A percentile compares a stretch with the other conserved stretches of the same genome.
These are phyloP conservation scores for Ditylenchus weischeri DNA, from an alignment of 2,888 invertebrate genomes.

Conservation along the genomic window DNA sequence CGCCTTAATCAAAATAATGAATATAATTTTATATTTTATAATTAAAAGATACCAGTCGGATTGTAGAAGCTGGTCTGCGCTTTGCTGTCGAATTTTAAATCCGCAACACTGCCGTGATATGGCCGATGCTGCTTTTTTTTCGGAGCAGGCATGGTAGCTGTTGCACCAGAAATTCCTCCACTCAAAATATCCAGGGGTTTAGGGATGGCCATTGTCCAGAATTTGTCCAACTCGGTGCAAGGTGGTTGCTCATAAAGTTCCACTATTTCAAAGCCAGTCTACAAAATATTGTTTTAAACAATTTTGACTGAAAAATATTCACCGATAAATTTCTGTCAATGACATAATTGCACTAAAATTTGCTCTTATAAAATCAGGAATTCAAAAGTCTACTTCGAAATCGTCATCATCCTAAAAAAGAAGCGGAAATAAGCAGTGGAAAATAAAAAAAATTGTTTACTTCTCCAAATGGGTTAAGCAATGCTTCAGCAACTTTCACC, in stretches of 20 bases:
- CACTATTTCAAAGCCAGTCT: conserved; percentile 25
- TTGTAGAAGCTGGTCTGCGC: neutral
- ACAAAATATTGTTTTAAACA: conserved; percentile 2
- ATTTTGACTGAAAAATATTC: neutral
- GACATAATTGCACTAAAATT: conserved; percentile 20
- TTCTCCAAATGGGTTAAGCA: conserved; percentile 9
- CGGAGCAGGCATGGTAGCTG: neutral
- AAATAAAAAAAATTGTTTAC: neutral
- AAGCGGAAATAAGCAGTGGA: neutral
- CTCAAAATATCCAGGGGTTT: conserved; percentile 8
- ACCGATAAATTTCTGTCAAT: conserved; percentile 25
- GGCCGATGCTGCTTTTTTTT: neutral
- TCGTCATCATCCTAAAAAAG: conserved; percentile 12
- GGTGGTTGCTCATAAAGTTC: conserved; percentile 20
- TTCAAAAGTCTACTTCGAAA: neutral
- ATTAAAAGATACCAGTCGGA: neutral
- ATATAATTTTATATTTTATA: neutral
- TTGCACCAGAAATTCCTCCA: neutral
- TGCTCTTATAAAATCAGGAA: neutral
- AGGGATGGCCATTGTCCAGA: conserved; percentile 21
- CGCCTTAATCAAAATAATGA: neutral
- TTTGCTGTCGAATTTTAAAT: conserved; percentile 7
- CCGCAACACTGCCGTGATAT: conserved; percentile 24
- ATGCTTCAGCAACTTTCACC: conserved; percentile 4
- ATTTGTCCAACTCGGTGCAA: conserved; percentile 14